Evolutionary conservation across 2,113 vertebrate genomes (phyloP).

Genomic region (Tetrax tetrax): DNA sequence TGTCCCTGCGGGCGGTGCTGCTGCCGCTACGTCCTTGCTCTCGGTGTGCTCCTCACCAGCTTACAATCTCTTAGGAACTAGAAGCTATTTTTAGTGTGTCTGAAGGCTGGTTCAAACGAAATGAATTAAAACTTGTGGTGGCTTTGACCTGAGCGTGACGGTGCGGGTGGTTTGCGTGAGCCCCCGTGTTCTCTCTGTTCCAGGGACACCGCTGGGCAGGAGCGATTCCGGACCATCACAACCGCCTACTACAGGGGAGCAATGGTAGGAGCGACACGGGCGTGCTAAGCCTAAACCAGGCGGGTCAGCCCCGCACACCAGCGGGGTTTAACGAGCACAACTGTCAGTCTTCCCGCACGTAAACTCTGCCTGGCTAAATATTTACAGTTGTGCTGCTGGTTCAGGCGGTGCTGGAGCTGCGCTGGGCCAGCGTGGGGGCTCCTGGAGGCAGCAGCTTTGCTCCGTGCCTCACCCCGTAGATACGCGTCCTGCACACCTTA

Average conservation of each 20-base stretch:
- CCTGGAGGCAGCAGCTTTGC: too few species aligned
- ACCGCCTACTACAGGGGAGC: conserved; percentile 96
- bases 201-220: conserved; percentile 96
- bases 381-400: accelerated
- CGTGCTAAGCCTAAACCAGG: accelerated
- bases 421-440: accelerated
- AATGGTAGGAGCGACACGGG: conserved; percentile 78
- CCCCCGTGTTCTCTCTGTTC: background rate
- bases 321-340: accelerated
- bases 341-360: accelerated
- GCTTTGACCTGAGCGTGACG: accelerated
- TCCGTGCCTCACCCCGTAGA: accelerated
- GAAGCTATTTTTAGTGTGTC: accelerated
- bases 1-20: accelerated
- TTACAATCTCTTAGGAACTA: accelerated
- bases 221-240: conserved; percentile 94
- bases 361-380: accelerated
- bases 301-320: accelerated
- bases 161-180: accelerated
- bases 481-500: accelerated
- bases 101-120: accelerated
- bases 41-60: accelerated
- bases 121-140: accelerated
- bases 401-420: background rate
- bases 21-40: accelerated